Conservation (phyloP, 2,888 invertebrate genomes). For the Chalcosyrphus nemorum region DNA sequence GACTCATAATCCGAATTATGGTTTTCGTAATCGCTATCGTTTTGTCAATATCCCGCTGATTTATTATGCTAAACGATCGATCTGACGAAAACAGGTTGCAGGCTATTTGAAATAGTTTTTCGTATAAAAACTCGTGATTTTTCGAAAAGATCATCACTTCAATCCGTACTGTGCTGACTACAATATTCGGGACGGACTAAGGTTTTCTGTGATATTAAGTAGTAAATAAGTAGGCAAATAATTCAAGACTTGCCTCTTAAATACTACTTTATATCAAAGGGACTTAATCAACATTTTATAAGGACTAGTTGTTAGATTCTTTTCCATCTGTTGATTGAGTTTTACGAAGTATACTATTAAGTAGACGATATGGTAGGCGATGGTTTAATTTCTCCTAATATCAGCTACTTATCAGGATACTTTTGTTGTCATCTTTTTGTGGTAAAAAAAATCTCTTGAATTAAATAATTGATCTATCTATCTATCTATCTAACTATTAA, state of each 20-base stretch:
- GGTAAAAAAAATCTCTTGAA: too few relatives aligned
- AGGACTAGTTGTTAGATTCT: too few relatives aligned
- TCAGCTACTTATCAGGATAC: conserved; percentile 55
- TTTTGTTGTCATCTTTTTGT: conserved; percentile 17
- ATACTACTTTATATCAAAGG: conserved; percentile 44
- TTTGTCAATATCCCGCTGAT: conserved; percentile 15
- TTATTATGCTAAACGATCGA: neutral
- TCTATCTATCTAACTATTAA: too few relatives aligned
- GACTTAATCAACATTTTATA: neutral
- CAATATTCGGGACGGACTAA: neutral
- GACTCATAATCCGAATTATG: neutral
- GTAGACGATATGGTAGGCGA: conserved; percentile 68
- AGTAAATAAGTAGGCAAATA: conserved; percentile 63
- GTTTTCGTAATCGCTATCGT: neutral
- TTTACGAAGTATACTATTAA: conserved; percentile 39
- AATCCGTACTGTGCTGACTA: neutral
- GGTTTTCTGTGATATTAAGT: conserved; percentile 55
- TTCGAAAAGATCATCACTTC: neutral
- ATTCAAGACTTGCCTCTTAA: conserved; percentile 30
- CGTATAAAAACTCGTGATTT: neutral
- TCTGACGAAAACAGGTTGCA: neutral
- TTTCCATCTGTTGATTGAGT: too few relatives aligned
- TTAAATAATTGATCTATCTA: too few relatives aligned
- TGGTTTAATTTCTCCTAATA: conserved; percentile 30
- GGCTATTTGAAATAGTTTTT: neutral